phyloP scores from a whole-genome alignment of 2,888 invertebrate genomes.

The Cryptus armator region DNA sequence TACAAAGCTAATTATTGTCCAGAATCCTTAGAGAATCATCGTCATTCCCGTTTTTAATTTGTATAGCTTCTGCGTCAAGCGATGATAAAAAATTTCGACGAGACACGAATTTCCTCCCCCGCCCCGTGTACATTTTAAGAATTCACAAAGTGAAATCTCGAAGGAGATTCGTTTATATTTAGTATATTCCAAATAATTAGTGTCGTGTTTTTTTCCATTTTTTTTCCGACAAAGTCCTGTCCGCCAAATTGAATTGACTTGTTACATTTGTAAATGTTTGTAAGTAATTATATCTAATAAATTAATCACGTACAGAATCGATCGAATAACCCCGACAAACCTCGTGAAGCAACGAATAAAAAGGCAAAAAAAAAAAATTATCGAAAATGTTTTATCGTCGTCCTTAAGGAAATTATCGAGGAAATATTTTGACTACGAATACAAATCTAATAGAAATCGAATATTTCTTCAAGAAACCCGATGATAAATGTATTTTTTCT shows the following conservation, averaged over 20 bases:
- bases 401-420: not conserved
- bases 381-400: slow-evolving; percentile 46
- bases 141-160: slow-evolving; percentile 59
- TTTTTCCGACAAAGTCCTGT: slow-evolving; percentile 78
- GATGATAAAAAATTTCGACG: slow-evolving; percentile 42
- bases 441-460: no score
- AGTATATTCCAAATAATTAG: slow-evolving; percentile 72
- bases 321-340: slow-evolving; percentile 65
- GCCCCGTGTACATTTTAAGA: slow-evolving; percentile 37
- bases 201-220: slow-evolving; percentile 77
- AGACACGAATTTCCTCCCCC: slow-evolving; percentile 39
- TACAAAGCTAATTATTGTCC: slow-evolving; percentile 69
- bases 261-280: slow-evolving; percentile 84
- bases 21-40: slow-evolving; percentile 41
- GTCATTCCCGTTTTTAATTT: not conserved
- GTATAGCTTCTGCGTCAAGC: slow-evolving; percentile 3
- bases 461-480: no score
- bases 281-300: slow-evolving; percentile 82
- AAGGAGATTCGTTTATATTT: slow-evolving; percentile 62
- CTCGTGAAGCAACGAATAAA: slow-evolving; percentile 71
- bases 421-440: no score
- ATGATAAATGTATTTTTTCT: no score
- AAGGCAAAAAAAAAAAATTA: slow-evolving; percentile 57
- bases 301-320: slow-evolving; percentile 81
- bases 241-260: slow-evolving; percentile 83